Base-by-base conservation (phyloP, 2,797 vertebrate species). In the Siniperca scherzeri region DNA sequence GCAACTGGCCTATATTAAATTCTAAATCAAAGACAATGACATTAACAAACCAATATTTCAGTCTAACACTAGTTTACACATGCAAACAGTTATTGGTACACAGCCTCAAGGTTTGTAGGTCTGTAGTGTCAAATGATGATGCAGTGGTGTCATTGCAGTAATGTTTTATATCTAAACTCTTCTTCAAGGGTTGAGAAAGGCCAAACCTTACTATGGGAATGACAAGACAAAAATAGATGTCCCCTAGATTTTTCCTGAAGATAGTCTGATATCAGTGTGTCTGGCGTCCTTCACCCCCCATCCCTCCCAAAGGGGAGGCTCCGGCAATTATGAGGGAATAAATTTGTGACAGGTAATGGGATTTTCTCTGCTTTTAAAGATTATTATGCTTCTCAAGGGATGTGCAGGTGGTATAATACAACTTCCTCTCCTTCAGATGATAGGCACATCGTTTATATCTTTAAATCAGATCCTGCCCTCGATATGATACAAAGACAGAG, bases 291-390 rank as follows among this genome's bases (percentile, higher is more conserved):
- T 96, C 95, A 95, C 93, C 95, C 74, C 60, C 19, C 44, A 11
- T 81, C 80, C 82, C 86, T 92, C 91, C 88, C 92, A 88, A 86
- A 93, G 91, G 93, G 88, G 82, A 88, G 85, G 82, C 91, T 91
- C 71, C 79, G 38, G 92, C 94, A 96, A 96, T 96, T 96, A 95
- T 87, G 83, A 91, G 88, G 84, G 84, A 82, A 88, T 88, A 90
- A 92, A 93, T 94, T 91, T 91, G 91, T 92, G 92, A 92, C 90
- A 93, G 92, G 88, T 93, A 95, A 95, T 95, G 91, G 92, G 92
- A 94, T 95, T 95, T 93, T 91, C 89, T 91, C 82, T 86, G 86
- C 91, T 93, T 91, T 94, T 93, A 92, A 93, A 94, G 93, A 94
- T 95, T 94, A 93, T 95, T 90, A 93, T 91, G 91, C 88, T 92